These are phyloP conservation scores for Epinephelus coioides DNA, from an alignment of 2,797 vertebrate species.

Conservation along the genomic window DNA sequence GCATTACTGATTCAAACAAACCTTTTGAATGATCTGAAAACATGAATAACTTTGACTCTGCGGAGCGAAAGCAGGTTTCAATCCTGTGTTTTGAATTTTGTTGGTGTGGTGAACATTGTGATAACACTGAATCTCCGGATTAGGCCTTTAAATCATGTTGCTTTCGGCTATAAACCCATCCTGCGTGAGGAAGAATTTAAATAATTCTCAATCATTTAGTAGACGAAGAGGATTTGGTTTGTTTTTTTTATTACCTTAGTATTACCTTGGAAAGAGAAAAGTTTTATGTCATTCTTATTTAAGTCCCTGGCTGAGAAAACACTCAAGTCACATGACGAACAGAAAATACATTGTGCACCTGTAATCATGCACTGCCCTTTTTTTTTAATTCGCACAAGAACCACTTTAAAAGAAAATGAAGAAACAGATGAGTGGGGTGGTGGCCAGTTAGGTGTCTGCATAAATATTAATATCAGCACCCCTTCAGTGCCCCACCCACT, in stretches of 20 bases:
- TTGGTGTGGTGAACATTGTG: slow-evolving; percentile 1
- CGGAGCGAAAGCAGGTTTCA: neutral
- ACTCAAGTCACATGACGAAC: slow-evolving; percentile 1
- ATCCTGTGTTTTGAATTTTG: slow-evolving; percentile 22
- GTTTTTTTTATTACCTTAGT: neutral
- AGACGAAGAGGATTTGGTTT: slow-evolving; percentile 4
- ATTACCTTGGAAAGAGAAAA: slow-evolving; percentile 9
- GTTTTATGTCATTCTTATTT: slow-evolving; percentile 1
- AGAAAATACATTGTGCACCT: slow-evolving; percentile 12
- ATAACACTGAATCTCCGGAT: slow-evolving; percentile 15
- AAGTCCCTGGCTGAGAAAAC: neutral
- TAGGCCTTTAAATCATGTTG: slow-evolving; percentile 32
- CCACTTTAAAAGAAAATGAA: slow-evolving; percentile 42
- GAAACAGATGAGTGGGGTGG: slow-evolving; percentile 37
- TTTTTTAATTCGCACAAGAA: slow-evolving; percentile 31
- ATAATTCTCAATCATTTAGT: slow-evolving; percentile 30
- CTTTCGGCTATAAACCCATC: slow-evolving; percentile 31
- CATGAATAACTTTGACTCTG: slow-evolving; percentile 9
- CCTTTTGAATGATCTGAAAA: slow-evolving; percentile 16
- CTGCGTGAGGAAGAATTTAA: slow-evolving; percentile 4
- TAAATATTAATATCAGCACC: slow-evolving; percentile 79
- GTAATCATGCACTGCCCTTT: neutral
- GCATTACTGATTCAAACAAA: neutral
- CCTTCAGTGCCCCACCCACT: slow-evolving; percentile 35
- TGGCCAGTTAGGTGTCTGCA: slow-evolving; percentile 68